Evolutionary conservation across 2,113 vertebrate genomes (phyloP).

Genomic region (Aramus guarauna): DNA sequence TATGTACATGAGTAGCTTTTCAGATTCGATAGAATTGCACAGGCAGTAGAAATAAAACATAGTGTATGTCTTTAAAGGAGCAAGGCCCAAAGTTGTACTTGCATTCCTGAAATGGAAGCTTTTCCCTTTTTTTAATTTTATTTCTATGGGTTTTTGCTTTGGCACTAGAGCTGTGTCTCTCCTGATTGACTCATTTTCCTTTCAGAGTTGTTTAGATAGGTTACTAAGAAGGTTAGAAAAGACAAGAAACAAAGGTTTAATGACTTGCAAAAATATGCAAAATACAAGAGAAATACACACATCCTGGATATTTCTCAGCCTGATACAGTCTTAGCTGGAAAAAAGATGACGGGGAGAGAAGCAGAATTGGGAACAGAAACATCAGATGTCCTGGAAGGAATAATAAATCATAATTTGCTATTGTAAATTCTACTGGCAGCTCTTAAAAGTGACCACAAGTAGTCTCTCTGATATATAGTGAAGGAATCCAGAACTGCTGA

Average conservation of each 20-base stretch:
- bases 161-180: not conserved
- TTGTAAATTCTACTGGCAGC: not conserved
- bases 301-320: conserved; percentile 5
- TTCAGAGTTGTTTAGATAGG: conserved; percentile 27
- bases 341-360: not conserved
- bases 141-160: not conserved
- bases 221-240: conserved; percentile 21
- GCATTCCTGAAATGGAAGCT: not conserved
- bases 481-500: not conserved
- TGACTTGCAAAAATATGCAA: conserved; percentile 8
- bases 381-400: not conserved
- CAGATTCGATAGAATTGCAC: not conserved
- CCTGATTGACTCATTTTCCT: conserved; percentile 11
- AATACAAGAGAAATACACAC: not conserved
- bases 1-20: not conserved
- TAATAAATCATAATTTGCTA: not conserved
- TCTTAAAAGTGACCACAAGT: conserved; percentile 2
- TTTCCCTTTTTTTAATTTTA: not conserved
- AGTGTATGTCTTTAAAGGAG: not conserved
- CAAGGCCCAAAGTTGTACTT: not conserved
- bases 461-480: not conserved
- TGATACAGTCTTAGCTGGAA: not conserved
- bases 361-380: not conserved
- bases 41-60: not conserved
- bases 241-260: conserved; percentile 39